A percentile compares a stretch with the other conserved stretches of the same genome.
phyloP scores from a whole-genome alignment of 2,888 invertebrate species.

The Chironomus riparius region DNA sequence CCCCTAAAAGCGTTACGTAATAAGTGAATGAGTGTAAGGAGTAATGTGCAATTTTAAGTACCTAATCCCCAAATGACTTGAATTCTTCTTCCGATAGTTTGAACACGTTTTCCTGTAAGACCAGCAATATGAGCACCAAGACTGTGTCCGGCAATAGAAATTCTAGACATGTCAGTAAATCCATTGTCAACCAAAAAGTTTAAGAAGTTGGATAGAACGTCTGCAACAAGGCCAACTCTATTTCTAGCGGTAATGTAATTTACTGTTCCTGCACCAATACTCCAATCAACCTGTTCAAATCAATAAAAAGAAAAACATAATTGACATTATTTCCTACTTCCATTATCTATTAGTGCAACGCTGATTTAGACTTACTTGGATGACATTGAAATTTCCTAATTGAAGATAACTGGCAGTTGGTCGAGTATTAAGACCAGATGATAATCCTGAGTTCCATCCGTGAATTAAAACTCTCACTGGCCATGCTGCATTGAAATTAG shows the following conservation, averaged over 20 bases:
- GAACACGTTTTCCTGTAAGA: slow-evolving; percentile 44
- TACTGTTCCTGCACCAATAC: slow-evolving; percentile 45
- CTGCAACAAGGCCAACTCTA: slow-evolving; percentile 1
- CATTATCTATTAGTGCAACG: too few species aligned
- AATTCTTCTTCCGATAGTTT: slow-evolving; percentile 37
- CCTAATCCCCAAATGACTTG: slow-evolving; percentile 44
- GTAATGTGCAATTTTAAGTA: background rate
- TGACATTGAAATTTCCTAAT: slow-evolving; percentile 46
- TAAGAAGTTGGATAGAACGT: background rate
- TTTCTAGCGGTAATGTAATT: slow-evolving; percentile 47
- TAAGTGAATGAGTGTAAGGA: too few species aligned
- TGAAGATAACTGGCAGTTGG: slow-evolving; percentile 43
- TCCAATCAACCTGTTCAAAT: slow-evolving; percentile 44
- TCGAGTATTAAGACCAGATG: slow-evolving; percentile 35
- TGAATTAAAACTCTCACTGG: slow-evolving; percentile 35
- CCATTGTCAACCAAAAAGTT: slow-evolving; percentile 16
- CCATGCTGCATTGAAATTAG: slow-evolving; percentile 34
- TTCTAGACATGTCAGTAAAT: background rate
- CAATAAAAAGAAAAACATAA: too few species aligned
- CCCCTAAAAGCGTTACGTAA: too few species aligned
- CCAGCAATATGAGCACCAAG: slow-evolving; percentile 48
- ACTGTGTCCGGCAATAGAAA: slow-evolving; percentile 38
- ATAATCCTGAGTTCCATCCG: slow-evolving; percentile 38
- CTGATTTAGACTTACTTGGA: slow-evolving; percentile 30
- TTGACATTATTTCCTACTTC: too few species aligned